Conservation (phyloP, 2,797 vertebrate genomes). For the Notoglanidium macrostoma region DNA sequence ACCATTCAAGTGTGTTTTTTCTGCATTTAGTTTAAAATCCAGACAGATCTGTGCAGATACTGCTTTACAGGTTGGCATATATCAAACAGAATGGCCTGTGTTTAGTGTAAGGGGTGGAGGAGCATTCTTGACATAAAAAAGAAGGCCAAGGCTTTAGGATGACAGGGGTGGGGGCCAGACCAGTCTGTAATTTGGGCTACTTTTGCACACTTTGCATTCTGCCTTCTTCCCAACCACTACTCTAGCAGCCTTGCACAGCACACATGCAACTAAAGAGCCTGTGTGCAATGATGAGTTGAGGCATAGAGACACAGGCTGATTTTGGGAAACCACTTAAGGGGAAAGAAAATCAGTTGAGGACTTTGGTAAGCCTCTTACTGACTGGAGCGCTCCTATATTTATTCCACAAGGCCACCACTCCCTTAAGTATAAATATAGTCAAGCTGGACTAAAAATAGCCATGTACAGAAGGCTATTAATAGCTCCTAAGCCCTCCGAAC, state of each 20-base stretch:
- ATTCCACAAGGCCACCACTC: constrained; percentile 57
- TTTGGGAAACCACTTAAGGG: constrained; percentile 48
- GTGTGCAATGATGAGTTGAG: constrained; percentile 18
- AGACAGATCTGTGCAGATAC: background rate
- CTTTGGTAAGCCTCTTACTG: constrained; percentile 39
- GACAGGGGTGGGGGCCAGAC: constrained; percentile 50
- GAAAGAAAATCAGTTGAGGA: constrained; percentile 46
- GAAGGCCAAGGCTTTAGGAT: constrained; percentile 50
- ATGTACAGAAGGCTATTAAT: constrained; percentile 57
- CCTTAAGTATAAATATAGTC: constrained; percentile 61
- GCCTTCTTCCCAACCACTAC: constrained; percentile 28
- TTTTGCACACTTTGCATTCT: constrained; percentile 31
- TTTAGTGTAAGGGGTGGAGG: constrained; percentile 40
- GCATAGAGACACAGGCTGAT: constrained; percentile 20
- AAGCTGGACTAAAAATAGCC: constrained; percentile 60
- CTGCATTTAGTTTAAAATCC: background rate
- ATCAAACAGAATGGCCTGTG: background rate
- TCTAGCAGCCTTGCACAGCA: constrained; percentile 4
- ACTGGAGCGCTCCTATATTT: constrained; percentile 50
- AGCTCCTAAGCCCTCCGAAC: constrained; percentile 47
- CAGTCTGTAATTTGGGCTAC: constrained; percentile 70
- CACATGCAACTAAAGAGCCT: background rate
- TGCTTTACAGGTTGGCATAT: constrained; percentile 3
- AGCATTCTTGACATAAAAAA: constrained; percentile 59
- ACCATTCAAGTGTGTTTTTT: background rate